Percentiles rank a stretch among this genome's conserved stretches.
Conservation (phyloP, 1,140 invertebrate genomes). For the Brachionus asplanchnoidis region DNA sequence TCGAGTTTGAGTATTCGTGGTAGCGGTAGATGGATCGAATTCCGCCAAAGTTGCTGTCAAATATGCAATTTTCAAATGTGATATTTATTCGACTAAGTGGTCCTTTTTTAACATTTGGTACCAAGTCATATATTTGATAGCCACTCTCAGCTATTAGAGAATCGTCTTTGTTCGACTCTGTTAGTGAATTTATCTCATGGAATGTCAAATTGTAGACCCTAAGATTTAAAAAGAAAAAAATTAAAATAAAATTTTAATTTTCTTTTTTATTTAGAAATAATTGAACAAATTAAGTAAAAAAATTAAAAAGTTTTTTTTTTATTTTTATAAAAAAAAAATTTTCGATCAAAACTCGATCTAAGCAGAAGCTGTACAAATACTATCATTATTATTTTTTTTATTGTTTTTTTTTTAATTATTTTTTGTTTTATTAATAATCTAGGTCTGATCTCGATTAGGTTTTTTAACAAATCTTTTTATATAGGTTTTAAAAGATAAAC, state of each 20-base stretch:
- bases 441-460: no score
- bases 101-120: constrained; percentile 47
- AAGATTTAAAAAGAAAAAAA: not conserved
- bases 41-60: constrained; percentile 49
- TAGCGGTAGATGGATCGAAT: constrained; percentile 39
- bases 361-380: no score
- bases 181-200: constrained; percentile 66
- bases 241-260: not conserved
- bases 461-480: no score
- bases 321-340: no score
- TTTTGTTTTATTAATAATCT: no score
- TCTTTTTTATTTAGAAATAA: not conserved
- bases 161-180: constrained; percentile 69
- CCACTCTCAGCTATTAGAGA: constrained; percentile 65
- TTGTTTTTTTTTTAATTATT: no score
- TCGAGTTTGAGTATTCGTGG: constrained; percentile 28
- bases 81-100: constrained; percentile 42
- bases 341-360: no score
- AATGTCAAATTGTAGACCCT: constrained; percentile 50
- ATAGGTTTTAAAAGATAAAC: no score
- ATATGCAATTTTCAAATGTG: constrained; percentile 49
- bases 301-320: no score
- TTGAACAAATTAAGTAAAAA: no score
- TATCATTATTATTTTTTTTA: no score
- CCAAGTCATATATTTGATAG: constrained; percentile 26